Conservation (phyloP, 2,113 vertebrate genomes). For the Vicugna pacos region DNA sequence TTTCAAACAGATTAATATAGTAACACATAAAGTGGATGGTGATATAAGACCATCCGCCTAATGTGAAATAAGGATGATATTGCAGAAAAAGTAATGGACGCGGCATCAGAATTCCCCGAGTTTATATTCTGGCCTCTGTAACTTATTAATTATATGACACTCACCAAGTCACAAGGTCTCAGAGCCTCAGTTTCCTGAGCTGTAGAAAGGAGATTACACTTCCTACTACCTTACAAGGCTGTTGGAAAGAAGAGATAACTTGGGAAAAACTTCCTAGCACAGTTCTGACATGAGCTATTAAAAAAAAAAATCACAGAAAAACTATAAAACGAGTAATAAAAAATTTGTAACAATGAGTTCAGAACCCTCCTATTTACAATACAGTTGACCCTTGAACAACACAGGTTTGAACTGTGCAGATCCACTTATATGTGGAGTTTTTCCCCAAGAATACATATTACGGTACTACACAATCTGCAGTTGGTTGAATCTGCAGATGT, state of each 20-base stretch:
- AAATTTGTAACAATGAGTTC: background rate
- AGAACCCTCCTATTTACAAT: background rate
- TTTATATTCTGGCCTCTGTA: background rate
- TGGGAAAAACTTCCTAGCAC: background rate
- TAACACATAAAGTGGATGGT: background rate
- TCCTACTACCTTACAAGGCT: background rate
- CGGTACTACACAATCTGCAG: background rate
- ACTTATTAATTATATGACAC: background rate
- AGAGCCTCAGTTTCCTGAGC: background rate
- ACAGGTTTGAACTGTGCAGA: background rate
- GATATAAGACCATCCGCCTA: background rate
- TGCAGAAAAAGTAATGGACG: background rate
- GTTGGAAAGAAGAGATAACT: background rate
- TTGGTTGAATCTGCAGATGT: background rate
- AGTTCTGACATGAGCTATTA: background rate
- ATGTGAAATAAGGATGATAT: background rate
- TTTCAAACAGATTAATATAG: conserved; percentile 38
- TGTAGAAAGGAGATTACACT: background rate
- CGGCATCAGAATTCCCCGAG: background rate
- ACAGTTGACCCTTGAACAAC: background rate
- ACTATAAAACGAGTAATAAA: conserved; percentile 2
- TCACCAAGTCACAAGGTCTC: background rate
- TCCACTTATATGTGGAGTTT: background rate
- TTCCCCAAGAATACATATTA: background rate
- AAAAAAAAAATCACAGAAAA: conserved; percentile 7